These are phyloP conservation scores for Mythimna albipuncta DNA, from an alignment of 2,888 invertebrate species.

Conservation along the genomic window DNA sequence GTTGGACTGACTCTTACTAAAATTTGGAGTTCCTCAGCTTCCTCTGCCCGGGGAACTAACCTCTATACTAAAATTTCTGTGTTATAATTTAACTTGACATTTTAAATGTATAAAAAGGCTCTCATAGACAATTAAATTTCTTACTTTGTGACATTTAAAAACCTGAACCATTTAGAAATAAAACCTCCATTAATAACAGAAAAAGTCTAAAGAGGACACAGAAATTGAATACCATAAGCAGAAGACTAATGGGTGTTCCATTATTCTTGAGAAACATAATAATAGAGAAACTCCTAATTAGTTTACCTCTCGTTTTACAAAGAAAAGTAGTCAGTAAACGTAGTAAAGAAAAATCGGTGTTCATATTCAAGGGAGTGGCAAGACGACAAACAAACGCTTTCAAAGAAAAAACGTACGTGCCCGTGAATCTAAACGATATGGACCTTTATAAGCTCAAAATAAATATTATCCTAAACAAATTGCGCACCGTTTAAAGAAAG, in stretches of 20 bases:
- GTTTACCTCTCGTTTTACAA: constrained; percentile 38
- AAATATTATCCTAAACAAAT: constrained; percentile 42
- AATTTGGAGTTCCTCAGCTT: neutral
- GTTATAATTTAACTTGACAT: neutral
- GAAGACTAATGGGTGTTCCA: constrained; percentile 17
- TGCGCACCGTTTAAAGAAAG: constrained; percentile 3
- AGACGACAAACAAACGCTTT: constrained; percentile 33
- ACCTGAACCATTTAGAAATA: neutral
- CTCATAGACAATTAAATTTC: neutral
- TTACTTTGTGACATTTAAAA: constrained; percentile 8
- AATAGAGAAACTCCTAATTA: constrained; percentile 42
- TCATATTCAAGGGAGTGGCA: constrained; percentile 36
- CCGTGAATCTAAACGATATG: constrained; percentile 30
- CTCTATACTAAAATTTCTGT: neutral
- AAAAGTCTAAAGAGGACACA: constrained; percentile 14
- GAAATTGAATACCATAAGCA: constrained; percentile 27
- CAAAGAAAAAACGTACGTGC: constrained; percentile 47
- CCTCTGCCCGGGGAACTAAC: neutral
- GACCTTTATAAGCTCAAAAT: constrained; percentile 25
- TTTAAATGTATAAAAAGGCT: neutral
- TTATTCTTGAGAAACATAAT: constrained; percentile 23
- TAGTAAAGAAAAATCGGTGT: constrained; percentile 37
- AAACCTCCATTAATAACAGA: constrained; percentile 14
- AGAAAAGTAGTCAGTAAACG: constrained; percentile 29
- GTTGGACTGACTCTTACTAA: neutral